A percentile compares a stretch with the other conserved stretches of the same genome.
Evolutionary conservation across 2,113 vertebrate genomes (phyloP).

Genomic region (Hyaena hyaena): DNA sequence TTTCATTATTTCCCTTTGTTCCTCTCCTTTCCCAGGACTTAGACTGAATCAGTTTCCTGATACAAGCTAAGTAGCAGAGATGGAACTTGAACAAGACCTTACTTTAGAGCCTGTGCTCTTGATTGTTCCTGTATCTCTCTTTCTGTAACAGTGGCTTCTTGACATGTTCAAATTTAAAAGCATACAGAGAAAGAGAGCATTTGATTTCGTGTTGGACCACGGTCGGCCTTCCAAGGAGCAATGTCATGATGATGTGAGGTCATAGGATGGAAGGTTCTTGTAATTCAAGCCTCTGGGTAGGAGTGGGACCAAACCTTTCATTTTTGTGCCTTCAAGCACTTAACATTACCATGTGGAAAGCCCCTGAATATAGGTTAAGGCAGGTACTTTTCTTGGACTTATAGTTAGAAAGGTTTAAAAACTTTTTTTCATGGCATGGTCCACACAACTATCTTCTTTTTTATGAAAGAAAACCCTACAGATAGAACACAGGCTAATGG

Average conservation of each 20-base stretch:
- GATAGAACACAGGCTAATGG: background rate
- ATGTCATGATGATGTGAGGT: background rate
- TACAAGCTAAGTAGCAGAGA: background rate
- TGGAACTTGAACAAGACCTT: background rate
- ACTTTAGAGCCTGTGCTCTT: background rate
- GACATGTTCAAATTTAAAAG: background rate
- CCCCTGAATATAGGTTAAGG: background rate
- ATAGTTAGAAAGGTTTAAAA: background rate
- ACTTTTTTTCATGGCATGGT: background rate
- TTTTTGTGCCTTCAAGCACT: background rate
- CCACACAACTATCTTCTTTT: background rate
- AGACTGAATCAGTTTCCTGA: background rate
- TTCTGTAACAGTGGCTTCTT: background rate
- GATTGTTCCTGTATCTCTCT: accelerated
- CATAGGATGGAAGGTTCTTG: background rate
- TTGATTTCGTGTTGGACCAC: background rate
- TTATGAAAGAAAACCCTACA: background rate
- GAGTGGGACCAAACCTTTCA: background rate
- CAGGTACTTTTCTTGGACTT: background rate
- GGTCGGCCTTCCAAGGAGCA: background rate
- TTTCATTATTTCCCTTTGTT: background rate
- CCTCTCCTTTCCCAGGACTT: background rate
- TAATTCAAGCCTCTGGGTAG: background rate
- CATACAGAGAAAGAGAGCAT: background rate
- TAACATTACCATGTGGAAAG: background rate